phyloP scores from a whole-genome alignment of 53 echinoderm and acorn worm genomes.

The Astropecten irregularis region DNA sequence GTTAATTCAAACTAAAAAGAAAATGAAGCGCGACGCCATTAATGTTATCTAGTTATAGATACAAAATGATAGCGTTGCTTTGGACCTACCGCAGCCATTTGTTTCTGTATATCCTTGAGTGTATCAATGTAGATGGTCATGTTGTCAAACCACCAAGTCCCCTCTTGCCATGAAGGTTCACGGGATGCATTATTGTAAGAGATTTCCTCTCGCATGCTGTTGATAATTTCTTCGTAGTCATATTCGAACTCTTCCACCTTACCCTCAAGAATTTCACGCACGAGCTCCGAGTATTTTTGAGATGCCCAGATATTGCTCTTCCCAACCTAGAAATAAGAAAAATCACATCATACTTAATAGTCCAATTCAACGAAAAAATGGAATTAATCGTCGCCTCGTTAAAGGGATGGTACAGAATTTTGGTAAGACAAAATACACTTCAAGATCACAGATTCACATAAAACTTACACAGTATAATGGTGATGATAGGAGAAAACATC shows the following conservation, averaged over 20 bases:
- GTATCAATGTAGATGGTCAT: conserved; percentile 78
- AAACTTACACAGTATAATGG: too few relatives aligned
- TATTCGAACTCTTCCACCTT: conserved; percentile 27
- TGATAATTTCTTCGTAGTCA: conserved; percentile 51
- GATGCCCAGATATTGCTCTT: conserved; percentile 79
- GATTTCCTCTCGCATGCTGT: conserved; percentile 58
- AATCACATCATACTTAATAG: background rate
- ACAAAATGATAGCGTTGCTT: too few relatives aligned
- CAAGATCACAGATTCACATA: too few relatives aligned
- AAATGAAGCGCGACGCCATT: too few relatives aligned
- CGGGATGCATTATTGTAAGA: conserved; percentile 70
- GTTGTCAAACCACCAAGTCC: conserved; percentile 70
- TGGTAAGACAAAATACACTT: too few relatives aligned
- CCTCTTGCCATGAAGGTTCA: conserved; percentile 81
- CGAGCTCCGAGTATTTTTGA: conserved; percentile 73
- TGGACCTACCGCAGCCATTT: conserved; percentile 54
- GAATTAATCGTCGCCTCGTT: too few relatives aligned
- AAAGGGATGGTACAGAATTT: too few relatives aligned
- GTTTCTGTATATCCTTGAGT: conserved; percentile 54
- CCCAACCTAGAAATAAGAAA: conserved; percentile 50
- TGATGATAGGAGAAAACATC: too few relatives aligned
- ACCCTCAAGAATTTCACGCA: conserved; percentile 69
- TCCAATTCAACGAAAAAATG: too few relatives aligned
- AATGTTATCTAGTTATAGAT: too few relatives aligned
- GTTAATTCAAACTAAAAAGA: too few relatives aligned